Percentiles rank a stretch among this genome's conserved stretches.
These are phyloP conservation scores for Fistularia tabacaria DNA, from an alignment of 2,797 vertebrate species.

Conservation along the genomic window DNA sequence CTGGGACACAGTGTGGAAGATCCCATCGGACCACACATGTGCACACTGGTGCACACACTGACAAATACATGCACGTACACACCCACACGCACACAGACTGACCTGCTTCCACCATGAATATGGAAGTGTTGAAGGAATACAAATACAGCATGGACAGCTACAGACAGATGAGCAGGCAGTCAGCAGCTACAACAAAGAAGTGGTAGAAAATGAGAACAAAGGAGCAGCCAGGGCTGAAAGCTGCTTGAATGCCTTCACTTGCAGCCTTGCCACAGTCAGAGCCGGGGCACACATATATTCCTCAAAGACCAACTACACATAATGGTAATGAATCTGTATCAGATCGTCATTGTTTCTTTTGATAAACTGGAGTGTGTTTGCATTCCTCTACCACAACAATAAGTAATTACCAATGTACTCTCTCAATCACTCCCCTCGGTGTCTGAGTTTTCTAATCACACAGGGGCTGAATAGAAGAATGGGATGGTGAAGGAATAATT, in stretches of 20 bases:
- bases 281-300: slow-evolving; percentile 20
- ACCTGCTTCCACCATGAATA: slow-evolving; percentile 78
- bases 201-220: slow-evolving; percentile 70
- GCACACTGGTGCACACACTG: slow-evolving; percentile 24
- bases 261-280: slow-evolving; percentile 43
- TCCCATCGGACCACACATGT: slow-evolving; percentile 70
- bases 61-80: slow-evolving; percentile 15
- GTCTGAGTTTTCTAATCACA: slow-evolving; percentile 29
- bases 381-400: slow-evolving; percentile 20
- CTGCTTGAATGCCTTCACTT: slow-evolving; percentile 74
- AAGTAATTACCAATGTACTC: slow-evolving; percentile 35
- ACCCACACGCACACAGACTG: slow-evolving; percentile 63
- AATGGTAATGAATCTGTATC: slow-evolving; percentile 1
- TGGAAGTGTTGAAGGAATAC: slow-evolving; percentile 75
- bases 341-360: background rate
- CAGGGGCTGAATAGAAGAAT: slow-evolving; percentile 26
- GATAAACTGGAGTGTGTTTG: background rate
- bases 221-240: slow-evolving; percentile 54
- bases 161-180: slow-evolving; percentile 50
- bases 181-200: slow-evolving; percentile 66
- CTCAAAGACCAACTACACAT: slow-evolving; percentile 21
- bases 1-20: slow-evolving; percentile 73
- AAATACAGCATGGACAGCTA: slow-evolving; percentile 62
- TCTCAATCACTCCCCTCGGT: slow-evolving; percentile 20
- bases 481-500: slow-evolving; percentile 48